Percentiles rank a stretch among this genome's conserved stretches.
phyloP scores from a whole-genome alignment of 2,113 vertebrate genomes.

The Oryzias curvinotus region DNA sequence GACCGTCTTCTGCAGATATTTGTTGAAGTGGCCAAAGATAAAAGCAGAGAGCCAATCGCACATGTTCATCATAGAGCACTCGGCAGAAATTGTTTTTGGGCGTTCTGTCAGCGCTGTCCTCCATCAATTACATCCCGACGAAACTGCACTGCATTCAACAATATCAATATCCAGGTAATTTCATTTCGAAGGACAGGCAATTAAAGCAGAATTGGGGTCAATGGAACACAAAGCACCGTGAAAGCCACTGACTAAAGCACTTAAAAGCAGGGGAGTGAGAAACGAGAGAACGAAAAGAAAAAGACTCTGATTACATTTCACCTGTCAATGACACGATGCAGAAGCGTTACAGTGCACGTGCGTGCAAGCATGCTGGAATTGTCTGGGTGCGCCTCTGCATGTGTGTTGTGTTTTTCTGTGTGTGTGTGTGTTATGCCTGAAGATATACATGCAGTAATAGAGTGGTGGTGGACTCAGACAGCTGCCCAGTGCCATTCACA shows the following conservation, averaged over 20 bases:
- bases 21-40: constrained; percentile 4
- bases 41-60: constrained; percentile 49
- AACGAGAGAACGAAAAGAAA: constrained; percentile 65
- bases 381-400: constrained; percentile 11
- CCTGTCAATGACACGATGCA: constrained; percentile 77
- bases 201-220: constrained; percentile 73
- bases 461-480: constrained; percentile 85
- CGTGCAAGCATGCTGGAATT: constrained; percentile 37
- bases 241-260: constrained; percentile 75
- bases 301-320: constrained; percentile 80
- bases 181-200: constrained; percentile 76
- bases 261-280: constrained; percentile 71
- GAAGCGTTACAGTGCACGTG: constrained; percentile 54
- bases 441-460: constrained; percentile 81
- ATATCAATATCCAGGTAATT: constrained; percentile 78
- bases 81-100: constrained; percentile 59
- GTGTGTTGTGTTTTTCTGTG: constrained; percentile 30
- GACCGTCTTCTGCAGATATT: background rate
- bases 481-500: constrained; percentile 91
- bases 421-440: constrained; percentile 69
- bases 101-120: constrained; percentile 55
- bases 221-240: constrained; percentile 73
- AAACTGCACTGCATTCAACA: constrained; percentile 69
- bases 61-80: constrained; percentile 61
- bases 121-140: constrained; percentile 64